phyloP scores from a whole-genome alignment of 2,888 invertebrate species.

The Caenorhabditis afra region DNA sequence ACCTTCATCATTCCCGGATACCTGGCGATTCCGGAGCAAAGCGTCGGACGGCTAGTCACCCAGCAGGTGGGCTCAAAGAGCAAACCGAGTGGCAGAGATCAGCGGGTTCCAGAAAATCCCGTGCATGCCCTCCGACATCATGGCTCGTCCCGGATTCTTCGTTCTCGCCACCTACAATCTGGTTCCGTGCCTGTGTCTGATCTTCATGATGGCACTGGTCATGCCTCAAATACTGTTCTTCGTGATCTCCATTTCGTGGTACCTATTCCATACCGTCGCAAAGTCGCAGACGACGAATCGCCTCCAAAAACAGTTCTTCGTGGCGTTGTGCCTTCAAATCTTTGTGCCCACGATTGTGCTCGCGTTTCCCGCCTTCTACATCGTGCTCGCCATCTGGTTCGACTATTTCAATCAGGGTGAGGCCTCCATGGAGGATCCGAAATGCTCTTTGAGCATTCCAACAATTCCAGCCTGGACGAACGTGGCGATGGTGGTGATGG shows the following conservation, averaged over 20 bases:
- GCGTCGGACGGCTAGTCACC: neutral
- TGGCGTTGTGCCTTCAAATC: slow-evolving; percentile 42
- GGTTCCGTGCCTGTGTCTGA: slow-evolving; percentile 31
- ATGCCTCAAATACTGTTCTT: slow-evolving; percentile 11
- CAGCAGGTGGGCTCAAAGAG: slow-evolving; percentile 10
- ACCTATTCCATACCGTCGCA: slow-evolving; percentile 28
- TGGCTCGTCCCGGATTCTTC: slow-evolving; percentile 35
- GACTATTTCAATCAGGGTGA: slow-evolving; percentile 39
- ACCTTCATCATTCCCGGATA: slow-evolving; percentile 40
- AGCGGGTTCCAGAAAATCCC: slow-evolving; percentile 26
- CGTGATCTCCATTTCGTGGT: slow-evolving; percentile 8
- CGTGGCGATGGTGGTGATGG: slow-evolving; percentile 19
- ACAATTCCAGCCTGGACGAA: slow-evolving; percentile 29
- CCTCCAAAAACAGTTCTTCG: slow-evolving; percentile 42
- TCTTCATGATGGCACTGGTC: slow-evolving; percentile 19
- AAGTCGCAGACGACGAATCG: slow-evolving; percentile 40
- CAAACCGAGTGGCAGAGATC: neutral
- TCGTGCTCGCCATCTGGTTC: slow-evolving; percentile 31
- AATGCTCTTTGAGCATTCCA: no score
- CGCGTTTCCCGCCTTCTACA: slow-evolving; percentile 19
- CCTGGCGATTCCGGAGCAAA: slow-evolving; percentile 38
- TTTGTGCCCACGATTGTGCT: slow-evolving; percentile 25
- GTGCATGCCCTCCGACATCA: slow-evolving; percentile 27
- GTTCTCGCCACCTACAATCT: slow-evolving; percentile 24
- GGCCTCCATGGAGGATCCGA: no score